Evolutionary conservation across 2,113 vertebrate species (phyloP).

Genomic region (Siphamia tubifer): DNA sequence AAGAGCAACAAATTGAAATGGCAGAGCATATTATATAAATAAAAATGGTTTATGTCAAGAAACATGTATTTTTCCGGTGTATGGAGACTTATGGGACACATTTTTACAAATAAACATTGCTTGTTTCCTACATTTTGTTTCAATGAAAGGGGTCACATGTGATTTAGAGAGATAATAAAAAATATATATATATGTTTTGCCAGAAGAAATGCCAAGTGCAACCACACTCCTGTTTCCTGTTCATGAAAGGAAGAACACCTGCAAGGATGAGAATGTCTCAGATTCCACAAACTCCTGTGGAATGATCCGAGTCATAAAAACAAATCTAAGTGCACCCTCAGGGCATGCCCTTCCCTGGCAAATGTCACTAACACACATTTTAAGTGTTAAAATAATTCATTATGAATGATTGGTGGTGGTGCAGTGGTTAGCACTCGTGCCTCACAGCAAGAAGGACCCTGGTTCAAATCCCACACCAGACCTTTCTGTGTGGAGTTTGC

Average conservation of each 20-base stretch:
- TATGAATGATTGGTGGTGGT: too few species aligned
- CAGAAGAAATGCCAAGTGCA: constrained; percentile 18
- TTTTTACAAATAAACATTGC: too few species aligned
- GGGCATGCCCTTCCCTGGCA: too few species aligned
- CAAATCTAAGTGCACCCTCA: not conserved
- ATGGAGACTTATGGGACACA: too few species aligned
- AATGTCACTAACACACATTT: not conserved
- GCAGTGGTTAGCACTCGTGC: too few species aligned
- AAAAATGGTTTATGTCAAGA: too few species aligned
- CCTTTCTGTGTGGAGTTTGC: too few species aligned
- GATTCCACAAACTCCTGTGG: constrained; percentile 11
- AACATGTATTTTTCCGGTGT: too few species aligned
- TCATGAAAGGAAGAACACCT: constrained; percentile 15
- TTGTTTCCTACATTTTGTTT: not conserved
- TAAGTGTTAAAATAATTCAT: not conserved
- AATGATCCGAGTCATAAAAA: not conserved
- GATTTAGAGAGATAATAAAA: not conserved
- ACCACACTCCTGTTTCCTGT: constrained; percentile 20
- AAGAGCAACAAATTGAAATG: too few species aligned
- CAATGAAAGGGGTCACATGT: constrained; percentile 5
- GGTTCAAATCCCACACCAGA: too few species aligned
- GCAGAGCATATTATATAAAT: too few species aligned
- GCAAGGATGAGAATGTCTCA: constrained; percentile 19
- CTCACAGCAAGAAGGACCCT: too few species aligned
- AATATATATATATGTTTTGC: not conserved